Percentiles rank a stretch among this genome's conserved stretches.
Conservation (phyloP, 2,113 vertebrate species). For the Salvelinus alpinus region DNA sequence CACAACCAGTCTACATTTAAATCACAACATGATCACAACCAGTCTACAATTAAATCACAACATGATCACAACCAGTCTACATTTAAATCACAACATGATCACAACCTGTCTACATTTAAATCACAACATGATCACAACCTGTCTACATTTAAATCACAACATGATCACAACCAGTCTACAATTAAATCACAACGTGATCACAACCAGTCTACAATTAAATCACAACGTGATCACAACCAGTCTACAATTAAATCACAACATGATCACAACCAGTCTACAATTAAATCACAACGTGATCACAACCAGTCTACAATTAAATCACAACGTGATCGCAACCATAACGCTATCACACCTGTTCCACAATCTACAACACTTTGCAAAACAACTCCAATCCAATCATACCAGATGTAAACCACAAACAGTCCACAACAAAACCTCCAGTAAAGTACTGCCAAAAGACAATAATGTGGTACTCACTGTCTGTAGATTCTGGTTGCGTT, state of each 20-base stretch:
- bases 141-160: not conserved
- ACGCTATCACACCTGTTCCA: too few species aligned
- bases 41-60: not conserved
- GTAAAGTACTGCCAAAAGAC: not conserved
- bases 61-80: too few species aligned
- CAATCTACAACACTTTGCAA: too few species aligned
- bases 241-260: too few species aligned
- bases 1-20: not conserved
- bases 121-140: slow-evolving; percentile 10
- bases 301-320: not conserved
- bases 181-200: slow-evolving; percentile 14
- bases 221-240: slow-evolving; percentile 13
- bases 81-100: slow-evolving; percentile 11
- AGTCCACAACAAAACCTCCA: not conserved
- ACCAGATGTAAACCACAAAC: not conserved
- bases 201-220: too few species aligned
- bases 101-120: too few species aligned
- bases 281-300: not conserved
- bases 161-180: not conserved
- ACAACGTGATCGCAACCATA: not conserved
- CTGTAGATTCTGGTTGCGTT: slow-evolving; percentile 79
- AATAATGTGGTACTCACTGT: slow-evolving; percentile 76
- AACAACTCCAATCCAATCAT: too few species aligned
- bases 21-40: slow-evolving; percentile 12
- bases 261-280: not conserved